Evolutionary conservation across 2,888 invertebrate species (phyloP).

Genomic region (Herminia tarsipennalis): DNA sequence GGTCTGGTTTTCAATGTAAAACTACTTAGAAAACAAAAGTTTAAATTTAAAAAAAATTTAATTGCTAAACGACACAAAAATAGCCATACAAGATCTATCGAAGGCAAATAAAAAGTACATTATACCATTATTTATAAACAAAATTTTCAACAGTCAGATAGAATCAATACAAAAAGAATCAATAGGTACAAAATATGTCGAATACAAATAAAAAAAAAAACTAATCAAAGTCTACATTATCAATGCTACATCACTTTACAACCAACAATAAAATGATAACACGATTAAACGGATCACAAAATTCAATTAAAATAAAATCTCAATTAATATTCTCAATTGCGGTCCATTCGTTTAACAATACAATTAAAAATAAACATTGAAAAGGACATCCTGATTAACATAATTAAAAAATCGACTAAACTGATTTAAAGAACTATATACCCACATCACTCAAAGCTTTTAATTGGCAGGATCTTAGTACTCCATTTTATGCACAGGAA

Average conservation of each 20-base stretch:
- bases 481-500: constrained; percentile 64
- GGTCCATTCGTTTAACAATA: constrained; percentile 46
- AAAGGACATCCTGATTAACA: constrained; percentile 70
- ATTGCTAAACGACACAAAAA: too few relatives aligned
- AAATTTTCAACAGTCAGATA: too few relatives aligned
- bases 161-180: too few relatives aligned
- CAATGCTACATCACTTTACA: background rate
- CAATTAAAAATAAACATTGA: constrained; percentile 49
- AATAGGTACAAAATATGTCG: too few relatives aligned
- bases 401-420: constrained; percentile 71
- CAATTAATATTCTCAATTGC: constrained; percentile 40
- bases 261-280: constrained; percentile 15
- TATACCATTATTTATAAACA: too few relatives aligned
- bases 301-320: constrained; percentile 39
- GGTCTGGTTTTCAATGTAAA: too few relatives aligned
- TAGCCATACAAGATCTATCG: too few relatives aligned
- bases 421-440: constrained; percentile 64
- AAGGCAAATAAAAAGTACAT: too few relatives aligned
- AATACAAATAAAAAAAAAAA: background rate
- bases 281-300: constrained; percentile 25
- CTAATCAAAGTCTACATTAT: background rate
- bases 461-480: constrained; percentile 70
- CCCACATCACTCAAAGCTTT: constrained; percentile 70
- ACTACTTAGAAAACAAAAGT: too few relatives aligned
- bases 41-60: too few relatives aligned